A percentile compares a stretch with the other conserved stretches of the same genome.
Conservation (phyloP, 2,113 vertebrate genomes). For the Lagopus muta region DNA sequence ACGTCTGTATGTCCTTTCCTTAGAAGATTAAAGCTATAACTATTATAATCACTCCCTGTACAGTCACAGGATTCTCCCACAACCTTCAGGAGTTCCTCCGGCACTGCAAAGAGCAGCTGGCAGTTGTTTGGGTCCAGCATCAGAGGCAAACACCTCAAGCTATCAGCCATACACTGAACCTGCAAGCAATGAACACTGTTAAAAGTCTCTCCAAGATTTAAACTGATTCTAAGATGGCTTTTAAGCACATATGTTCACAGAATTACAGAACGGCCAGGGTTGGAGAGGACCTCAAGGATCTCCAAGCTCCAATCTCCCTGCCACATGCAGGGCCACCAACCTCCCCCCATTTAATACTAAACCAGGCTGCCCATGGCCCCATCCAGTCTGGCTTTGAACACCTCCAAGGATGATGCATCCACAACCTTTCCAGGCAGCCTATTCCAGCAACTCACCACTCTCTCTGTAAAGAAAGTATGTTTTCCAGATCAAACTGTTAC, state of each 20-base stretch:
- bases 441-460: no score
- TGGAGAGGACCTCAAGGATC: no score
- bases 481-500: fast-evolving
- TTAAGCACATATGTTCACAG: fast-evolving
- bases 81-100: background rate
- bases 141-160: background rate
- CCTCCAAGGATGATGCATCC: no score
- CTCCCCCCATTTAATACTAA: no score
- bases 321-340: no score
- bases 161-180: fast-evolving
- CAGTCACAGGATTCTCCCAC: background rate
- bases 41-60: background rate
- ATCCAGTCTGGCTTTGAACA: no score
- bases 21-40: background rate
- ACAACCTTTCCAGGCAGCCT: no score
- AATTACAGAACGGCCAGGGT: no score
- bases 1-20: background rate
- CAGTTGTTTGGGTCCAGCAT: background rate
- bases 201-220: background rate
- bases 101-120: background rate
- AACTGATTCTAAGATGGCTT: background rate
- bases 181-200: background rate
- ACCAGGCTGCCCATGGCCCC: no score
- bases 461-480: no score
- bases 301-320: no score